These are phyloP conservation scores for Mya arenaria DNA, from an alignment of 1,140 invertebrate species.

Conservation along the genomic window DNA sequence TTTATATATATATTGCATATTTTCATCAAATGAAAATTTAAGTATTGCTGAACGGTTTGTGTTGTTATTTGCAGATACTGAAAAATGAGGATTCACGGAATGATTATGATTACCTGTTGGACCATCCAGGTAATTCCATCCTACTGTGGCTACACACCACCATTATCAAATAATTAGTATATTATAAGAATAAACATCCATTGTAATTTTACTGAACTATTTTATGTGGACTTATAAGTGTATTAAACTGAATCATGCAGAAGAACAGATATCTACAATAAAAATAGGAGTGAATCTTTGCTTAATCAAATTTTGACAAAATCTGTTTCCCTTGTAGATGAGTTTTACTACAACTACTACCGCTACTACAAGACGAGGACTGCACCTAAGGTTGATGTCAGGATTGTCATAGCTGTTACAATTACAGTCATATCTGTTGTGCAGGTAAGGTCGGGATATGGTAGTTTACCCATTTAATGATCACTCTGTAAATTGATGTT, in stretches of 20 bases:
- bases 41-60: neutral
- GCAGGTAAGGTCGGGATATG: constrained; percentile 85
- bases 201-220: neutral
- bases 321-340: constrained; percentile 82
- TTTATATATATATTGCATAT: neutral
- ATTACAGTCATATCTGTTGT: constrained; percentile 92
- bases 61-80: constrained; percentile 85
- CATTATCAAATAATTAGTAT: neutral
- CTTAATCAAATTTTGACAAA: neutral
- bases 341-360: constrained; percentile 94
- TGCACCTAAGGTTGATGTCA: constrained; percentile 94
- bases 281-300: neutral
- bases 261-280: neutral
- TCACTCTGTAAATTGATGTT: no score
- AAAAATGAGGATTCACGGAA: constrained; percentile 93
- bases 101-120: constrained; percentile 97
- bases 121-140: constrained; percentile 87
- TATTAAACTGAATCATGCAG: neutral
- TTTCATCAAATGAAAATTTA: neutral
- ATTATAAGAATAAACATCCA: neutral
- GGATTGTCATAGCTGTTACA: constrained; percentile 91
- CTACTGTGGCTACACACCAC: neutral
- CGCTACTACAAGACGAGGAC: constrained; percentile 92
- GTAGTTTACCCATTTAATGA: no score
- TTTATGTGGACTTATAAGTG: neutral